Percentiles rank a stretch among this genome's conserved stretches.
phyloP scores from a whole-genome alignment of 2,797 vertebrate genomes.

The Lutjanus argentimaculatus region DNA sequence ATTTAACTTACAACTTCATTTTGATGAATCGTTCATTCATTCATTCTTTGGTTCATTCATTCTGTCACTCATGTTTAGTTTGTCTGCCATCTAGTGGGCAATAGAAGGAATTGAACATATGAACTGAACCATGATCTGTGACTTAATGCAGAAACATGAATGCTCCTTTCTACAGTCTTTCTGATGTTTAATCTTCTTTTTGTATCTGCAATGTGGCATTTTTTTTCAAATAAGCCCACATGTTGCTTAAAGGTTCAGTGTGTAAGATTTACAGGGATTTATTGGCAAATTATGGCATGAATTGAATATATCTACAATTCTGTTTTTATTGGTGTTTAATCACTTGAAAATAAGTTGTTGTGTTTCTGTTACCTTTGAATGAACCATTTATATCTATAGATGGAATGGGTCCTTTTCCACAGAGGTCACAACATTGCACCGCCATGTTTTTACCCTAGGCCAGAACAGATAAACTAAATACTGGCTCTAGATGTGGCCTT shows the following conservation, averaged over 20 bases:
- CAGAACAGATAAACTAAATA: too few relatives aligned
- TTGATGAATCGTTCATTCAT: background rate
- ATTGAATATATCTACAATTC: too few relatives aligned
- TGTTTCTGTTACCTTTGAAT: too few relatives aligned
- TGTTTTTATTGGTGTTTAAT: too few relatives aligned
- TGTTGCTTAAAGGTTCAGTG: background rate
- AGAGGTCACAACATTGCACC: too few relatives aligned
- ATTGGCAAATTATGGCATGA: too few relatives aligned
- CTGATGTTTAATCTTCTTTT: background rate
- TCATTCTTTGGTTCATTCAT: background rate
- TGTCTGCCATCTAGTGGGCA: slow-evolving; percentile 24
- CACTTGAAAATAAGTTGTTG: too few relatives aligned
- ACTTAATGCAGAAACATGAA: background rate
- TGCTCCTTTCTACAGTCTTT: background rate
- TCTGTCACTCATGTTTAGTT: background rate
- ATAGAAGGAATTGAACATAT: background rate
- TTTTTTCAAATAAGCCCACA: background rate
- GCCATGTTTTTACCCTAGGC: too few relatives aligned
- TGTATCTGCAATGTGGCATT: background rate
- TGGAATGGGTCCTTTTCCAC: too few relatives aligned
- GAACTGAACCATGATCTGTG: background rate
- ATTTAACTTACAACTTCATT: background rate
- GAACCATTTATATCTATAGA: too few relatives aligned
- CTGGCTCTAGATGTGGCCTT: too few relatives aligned
- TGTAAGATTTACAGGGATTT: too few relatives aligned